Conservation (phyloP, 2,888 invertebrate genomes). For the Chrysotoxum bicinctum region DNA sequence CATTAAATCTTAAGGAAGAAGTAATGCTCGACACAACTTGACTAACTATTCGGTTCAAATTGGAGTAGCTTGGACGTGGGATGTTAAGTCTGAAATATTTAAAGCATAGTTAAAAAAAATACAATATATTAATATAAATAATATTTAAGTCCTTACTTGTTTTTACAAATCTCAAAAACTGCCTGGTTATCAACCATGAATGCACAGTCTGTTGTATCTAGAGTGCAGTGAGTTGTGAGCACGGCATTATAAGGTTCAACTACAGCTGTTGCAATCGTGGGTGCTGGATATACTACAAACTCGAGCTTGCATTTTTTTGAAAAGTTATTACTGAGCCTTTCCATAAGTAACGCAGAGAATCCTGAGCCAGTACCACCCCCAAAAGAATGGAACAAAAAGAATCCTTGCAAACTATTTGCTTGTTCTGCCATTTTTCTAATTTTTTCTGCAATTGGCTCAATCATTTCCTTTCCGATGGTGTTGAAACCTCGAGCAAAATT, state of each 20-base stretch:
- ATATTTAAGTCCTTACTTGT: slow-evolving; percentile 82
- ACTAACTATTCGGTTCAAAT: slow-evolving; percentile 85
- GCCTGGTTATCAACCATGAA: slow-evolving; percentile 97
- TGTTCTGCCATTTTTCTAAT: slow-evolving; percentile 89
- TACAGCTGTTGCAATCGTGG: slow-evolving; percentile 91
- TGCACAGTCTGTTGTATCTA: slow-evolving; percentile 91
- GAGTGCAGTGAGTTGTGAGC: slow-evolving; percentile 92
- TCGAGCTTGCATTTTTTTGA: slow-evolving; percentile 93
- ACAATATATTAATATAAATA: background rate
- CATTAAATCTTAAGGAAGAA: slow-evolving; percentile 91
- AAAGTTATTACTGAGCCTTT: slow-evolving; percentile 90
- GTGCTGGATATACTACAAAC: slow-evolving; percentile 80
- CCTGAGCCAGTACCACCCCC: slow-evolving; percentile 93
- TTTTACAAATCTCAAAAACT: slow-evolving; percentile 92
- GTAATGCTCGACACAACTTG: slow-evolving; percentile 91
- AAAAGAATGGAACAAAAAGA: slow-evolving; percentile 93
- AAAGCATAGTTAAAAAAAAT: background rate
- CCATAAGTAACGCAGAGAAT: slow-evolving; percentile 92
- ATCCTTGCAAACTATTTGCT: slow-evolving; percentile 89
- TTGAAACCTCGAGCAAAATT: slow-evolving; percentile 93
- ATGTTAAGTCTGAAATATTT: slow-evolving; percentile 82
- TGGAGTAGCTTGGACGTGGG: slow-evolving; percentile 85
- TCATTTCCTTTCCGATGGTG: slow-evolving; percentile 89
- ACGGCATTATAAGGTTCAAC: slow-evolving; percentile 96
- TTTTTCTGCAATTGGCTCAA: slow-evolving; percentile 87